Conservation (phyloP, 2,113 vertebrate genomes). For the Gallinago paraguaiae region DNA sequence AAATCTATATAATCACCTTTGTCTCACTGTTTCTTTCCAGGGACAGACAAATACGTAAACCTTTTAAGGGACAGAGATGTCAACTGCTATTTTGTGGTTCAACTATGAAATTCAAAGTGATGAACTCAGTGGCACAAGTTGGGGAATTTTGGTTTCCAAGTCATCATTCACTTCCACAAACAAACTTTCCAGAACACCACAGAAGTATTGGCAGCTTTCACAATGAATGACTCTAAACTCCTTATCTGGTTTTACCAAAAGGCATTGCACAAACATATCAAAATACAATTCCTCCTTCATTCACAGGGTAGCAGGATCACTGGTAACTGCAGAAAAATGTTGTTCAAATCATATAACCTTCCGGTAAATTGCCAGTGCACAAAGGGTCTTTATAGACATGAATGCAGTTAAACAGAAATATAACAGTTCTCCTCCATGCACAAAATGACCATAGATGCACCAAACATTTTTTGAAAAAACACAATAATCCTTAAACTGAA, state of each 20-base stretch:
- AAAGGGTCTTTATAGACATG: not conserved
- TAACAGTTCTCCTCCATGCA: not conserved
- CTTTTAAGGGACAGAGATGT: not conserved
- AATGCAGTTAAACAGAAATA: not conserved
- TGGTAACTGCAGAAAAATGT: not conserved
- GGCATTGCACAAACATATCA: not conserved
- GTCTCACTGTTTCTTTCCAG: not conserved
- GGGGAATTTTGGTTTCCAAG: not conserved
- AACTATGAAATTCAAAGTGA: rapidly evolving
- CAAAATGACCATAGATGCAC: not conserved
- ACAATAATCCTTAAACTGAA: not conserved
- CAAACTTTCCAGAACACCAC: not conserved
- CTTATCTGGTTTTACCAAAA: not conserved
- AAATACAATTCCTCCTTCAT: not conserved
- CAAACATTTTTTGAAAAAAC: not conserved
- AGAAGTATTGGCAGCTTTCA: not conserved
- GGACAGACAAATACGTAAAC: not conserved
- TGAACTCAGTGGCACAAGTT: not conserved
- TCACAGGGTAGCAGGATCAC: not conserved
- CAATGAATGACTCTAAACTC: not conserved
- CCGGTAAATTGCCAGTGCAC: not conserved
- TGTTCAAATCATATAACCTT: not conserved
- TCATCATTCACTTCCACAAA: not conserved
- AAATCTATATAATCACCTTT: not conserved
- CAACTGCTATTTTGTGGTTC: not conserved